Evolutionary conservation across 2,888 invertebrate genomes (phyloP).

Genomic region (Byasa hedistus): DNA sequence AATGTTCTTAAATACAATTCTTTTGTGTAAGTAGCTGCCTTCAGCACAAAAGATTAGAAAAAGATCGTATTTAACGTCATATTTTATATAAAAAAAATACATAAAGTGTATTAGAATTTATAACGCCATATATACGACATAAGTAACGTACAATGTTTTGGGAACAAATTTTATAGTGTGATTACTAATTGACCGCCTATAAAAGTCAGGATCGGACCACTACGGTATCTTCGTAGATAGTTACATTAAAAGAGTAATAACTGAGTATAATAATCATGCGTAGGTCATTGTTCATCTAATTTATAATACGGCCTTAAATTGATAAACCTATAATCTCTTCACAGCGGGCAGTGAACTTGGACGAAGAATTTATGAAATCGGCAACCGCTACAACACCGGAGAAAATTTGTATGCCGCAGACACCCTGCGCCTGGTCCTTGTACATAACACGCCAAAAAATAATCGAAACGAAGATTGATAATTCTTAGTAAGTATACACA

Average conservation of each 20-base stretch:
- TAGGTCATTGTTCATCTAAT: conserved; percentile 1
- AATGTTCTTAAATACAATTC: too few relatives aligned
- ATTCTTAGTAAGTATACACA: conserved; percentile 53
- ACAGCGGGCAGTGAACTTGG: conserved; percentile 45
- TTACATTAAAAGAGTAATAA: neutral
- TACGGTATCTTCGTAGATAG: neutral
- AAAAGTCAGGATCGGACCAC: neutral
- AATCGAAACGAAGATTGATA: conserved; percentile 39
- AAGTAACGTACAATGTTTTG: neutral
- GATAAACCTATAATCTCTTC: conserved; percentile 35
- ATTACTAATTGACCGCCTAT: neutral
- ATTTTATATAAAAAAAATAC: neutral
- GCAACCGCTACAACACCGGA: neutral
- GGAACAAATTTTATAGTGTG: neutral
- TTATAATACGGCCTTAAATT: conserved; percentile 15
- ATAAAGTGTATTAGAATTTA: neutral
- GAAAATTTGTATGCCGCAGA: conserved; percentile 43
- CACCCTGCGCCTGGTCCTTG: conserved; percentile 57
- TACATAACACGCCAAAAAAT: conserved; percentile 36
- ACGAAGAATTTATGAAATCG: conserved; percentile 30
- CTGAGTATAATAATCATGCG: neutral
- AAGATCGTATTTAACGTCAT: too few relatives aligned
- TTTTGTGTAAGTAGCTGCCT: too few relatives aligned
- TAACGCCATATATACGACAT: neutral
- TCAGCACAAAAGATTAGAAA: too few relatives aligned